Conservation (phyloP, 2,113 vertebrate species). For the Dicrurus megarhynchus region DNA sequence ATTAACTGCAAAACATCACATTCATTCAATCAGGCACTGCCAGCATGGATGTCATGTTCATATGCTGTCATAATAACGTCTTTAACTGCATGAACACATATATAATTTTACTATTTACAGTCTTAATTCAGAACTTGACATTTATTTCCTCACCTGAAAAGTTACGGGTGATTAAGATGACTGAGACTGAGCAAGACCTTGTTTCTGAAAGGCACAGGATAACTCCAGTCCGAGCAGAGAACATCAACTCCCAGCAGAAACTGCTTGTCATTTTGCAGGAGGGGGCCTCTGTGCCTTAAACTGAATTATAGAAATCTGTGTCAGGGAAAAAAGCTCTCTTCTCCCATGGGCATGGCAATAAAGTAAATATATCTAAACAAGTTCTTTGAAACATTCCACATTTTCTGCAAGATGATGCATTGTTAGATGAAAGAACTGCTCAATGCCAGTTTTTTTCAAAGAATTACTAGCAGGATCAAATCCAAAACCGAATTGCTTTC, state of each 20-base stretch:
- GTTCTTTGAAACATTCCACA: constrained; percentile 15
- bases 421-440: constrained; percentile 28
- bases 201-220: background rate
- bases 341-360: background rate
- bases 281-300: background rate
- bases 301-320: background rate
- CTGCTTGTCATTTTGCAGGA: background rate
- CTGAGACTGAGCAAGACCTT: background rate
- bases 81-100: background rate
- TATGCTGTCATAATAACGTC: too few species aligned
- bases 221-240: background rate
- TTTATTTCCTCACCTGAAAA: background rate
- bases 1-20: background rate
- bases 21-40: background rate
- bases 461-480: constrained; percentile 35
- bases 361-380: constrained; percentile 20
- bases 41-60: background rate
- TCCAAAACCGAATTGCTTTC: background rate
- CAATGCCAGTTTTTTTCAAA: background rate
- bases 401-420: background rate
- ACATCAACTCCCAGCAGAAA: background rate
- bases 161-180: fast-evolving
- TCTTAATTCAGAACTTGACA: background rate
- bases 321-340: background rate
- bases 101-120: background rate